Evolutionary conservation across 2,113 vertebrate species (phyloP).

Genomic region (Dipodomys spectabilis): DNA sequence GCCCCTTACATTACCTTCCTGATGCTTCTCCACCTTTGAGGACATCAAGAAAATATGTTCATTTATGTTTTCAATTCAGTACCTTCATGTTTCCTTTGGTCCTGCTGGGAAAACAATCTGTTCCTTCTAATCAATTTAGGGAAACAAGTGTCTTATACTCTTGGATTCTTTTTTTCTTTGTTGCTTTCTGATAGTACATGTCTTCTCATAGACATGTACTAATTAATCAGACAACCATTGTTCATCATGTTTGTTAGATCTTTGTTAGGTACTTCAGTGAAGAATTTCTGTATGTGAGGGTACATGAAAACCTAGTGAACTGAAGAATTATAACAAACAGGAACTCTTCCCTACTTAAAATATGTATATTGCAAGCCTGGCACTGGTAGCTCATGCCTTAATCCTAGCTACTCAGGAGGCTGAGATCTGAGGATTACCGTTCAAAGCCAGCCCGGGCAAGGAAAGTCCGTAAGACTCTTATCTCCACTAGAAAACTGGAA

Average conservation of each 20-base stretch:
- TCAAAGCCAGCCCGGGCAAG: no score
- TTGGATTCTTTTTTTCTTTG: neutral
- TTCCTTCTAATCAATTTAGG: neutral
- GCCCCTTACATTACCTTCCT: neutral
- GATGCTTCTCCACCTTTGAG: neutral
- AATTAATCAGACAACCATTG: neutral
- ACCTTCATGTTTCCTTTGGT: neutral
- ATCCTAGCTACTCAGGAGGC: no score
- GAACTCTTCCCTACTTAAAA: neutral
- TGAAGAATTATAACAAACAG: neutral
- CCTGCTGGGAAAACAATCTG: neutral
- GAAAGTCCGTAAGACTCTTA: no score
- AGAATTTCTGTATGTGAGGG: neutral
- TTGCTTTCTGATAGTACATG: neutral
- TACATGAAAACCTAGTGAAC: neutral
- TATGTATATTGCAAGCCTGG: neutral
- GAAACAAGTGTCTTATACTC: neutral
- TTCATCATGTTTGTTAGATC: constrained; percentile 52
- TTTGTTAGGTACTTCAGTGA: constrained; percentile 6
- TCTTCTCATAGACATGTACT: neutral
- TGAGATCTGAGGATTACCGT: no score
- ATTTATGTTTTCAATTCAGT: neutral
- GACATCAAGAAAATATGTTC: neutral
- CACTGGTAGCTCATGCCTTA: no score
- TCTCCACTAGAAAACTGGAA: no score